These are phyloP conservation scores for Echeneis naucrates DNA, from an alignment of 2,797 vertebrate species.

Conservation along the genomic window DNA sequence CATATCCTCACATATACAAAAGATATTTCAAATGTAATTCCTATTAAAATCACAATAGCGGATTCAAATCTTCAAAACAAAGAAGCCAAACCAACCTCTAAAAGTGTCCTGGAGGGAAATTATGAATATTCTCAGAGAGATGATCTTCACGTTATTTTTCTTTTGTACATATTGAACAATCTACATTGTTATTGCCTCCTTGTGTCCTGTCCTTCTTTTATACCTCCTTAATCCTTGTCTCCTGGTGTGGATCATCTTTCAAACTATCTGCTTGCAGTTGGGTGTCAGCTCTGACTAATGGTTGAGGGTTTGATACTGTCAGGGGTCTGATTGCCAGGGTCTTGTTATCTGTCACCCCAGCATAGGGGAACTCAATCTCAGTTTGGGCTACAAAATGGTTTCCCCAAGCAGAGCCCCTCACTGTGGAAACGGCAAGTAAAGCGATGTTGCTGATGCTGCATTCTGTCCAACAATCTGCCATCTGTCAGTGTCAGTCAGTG, in stretches of 20 bases:
- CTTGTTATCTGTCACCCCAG: constrained; percentile 72
- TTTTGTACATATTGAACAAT: background rate
- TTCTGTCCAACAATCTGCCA: constrained; percentile 25
- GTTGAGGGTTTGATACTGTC: constrained; percentile 48
- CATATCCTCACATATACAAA: too few species aligned
- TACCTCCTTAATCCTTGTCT: constrained; percentile 35
- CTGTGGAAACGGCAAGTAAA: constrained; percentile 7
- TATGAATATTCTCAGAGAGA: background rate
- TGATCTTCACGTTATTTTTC: background rate
- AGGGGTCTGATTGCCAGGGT: constrained; percentile 61
- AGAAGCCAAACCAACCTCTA: too few species aligned
- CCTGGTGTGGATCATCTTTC: constrained; percentile 28
- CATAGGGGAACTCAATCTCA: constrained; percentile 66
- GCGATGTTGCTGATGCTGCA: background rate
- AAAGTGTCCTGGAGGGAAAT: too few species aligned
- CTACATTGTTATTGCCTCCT: background rate
- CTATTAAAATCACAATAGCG: background rate
- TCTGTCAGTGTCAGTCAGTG: constrained; percentile 45
- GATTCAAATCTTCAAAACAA: background rate
- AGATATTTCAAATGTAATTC: background rate
- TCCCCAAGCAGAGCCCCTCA: constrained; percentile 48
- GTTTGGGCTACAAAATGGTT: constrained; percentile 47
- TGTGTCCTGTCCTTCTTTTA: constrained; percentile 9
- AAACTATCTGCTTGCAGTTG: background rate
- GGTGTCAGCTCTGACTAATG: constrained; percentile 66